Evolutionary conservation across 2,888 invertebrate species (phyloP).

Genomic region (Ernsta delagoae): DNA sequence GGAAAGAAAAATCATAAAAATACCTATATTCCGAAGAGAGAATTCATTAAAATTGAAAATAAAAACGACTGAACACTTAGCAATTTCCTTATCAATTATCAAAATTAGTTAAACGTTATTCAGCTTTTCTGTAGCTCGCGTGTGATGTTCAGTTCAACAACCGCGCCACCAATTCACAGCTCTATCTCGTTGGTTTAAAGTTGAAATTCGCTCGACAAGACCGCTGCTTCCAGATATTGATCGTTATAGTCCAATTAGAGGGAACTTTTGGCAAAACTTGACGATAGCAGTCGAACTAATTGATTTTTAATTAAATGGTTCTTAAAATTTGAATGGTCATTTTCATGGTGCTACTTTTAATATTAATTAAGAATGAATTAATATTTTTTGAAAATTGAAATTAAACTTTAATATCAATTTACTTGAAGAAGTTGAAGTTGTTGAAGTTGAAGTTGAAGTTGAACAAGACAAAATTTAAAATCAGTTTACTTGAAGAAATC

Average conservation of each 20-base stretch:
- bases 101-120: conserved; percentile 6
- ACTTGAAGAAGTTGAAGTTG: no score
- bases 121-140: background rate
- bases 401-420: no score
- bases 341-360: no score
- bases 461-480: no score
- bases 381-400: no score
- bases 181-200: background rate
- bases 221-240: background rate
- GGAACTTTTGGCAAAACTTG: background rate
- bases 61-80: background rate
- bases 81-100: conserved; percentile 11
- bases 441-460: no score
- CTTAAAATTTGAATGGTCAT: background rate
- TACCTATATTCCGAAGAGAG: background rate
- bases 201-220: background rate
- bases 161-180: background rate
- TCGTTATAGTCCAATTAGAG: conserved; percentile 3
- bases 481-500: no score
- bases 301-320: background rate
- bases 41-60: conserved; percentile 2
- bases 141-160: background rate
- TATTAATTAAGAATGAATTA: no score
- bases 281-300: background rate
- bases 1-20: background rate